Evolutionary conservation across 2,797 vertebrate genomes (phyloP).

Genomic region (Neosalanx taihuensis): DNA sequence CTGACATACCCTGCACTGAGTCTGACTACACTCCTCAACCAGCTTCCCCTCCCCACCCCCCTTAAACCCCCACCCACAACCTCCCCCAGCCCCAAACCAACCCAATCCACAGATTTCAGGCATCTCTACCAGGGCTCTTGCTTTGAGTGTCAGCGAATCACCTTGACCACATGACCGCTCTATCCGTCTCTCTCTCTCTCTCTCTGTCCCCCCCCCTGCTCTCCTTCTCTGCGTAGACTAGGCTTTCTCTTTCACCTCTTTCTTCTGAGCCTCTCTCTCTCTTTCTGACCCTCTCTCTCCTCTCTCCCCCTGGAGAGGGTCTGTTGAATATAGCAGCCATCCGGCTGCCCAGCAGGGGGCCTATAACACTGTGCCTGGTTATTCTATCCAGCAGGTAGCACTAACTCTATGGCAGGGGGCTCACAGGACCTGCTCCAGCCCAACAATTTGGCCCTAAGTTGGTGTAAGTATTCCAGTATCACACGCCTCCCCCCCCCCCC

Average conservation of each 20-base stretch:
- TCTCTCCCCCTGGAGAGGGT: conserved; percentile 48
- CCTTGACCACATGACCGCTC: not conserved
- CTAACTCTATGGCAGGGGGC: conserved; percentile 80
- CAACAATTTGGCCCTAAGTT: conserved; percentile 85
- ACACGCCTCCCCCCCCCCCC: conserved; percentile 52
- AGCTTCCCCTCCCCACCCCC: conserved; percentile 29
- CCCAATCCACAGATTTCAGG: conserved; percentile 21
- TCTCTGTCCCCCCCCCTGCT: no score
- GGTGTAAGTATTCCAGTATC: conserved; percentile 78
- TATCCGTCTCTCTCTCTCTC: not conserved
- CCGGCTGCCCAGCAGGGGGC: conserved; percentile 49
- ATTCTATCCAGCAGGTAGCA: conserved; percentile 82
- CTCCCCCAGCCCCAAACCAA: conserved; percentile 1
- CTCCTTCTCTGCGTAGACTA: conserved; percentile 20
- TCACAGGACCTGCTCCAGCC: conserved; percentile 83
- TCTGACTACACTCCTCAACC: not conserved
- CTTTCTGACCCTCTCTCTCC: conserved; percentile 29
- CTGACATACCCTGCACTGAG: no score
- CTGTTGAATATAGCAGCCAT: conserved; percentile 53
- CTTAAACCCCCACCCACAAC: conserved; percentile 6
- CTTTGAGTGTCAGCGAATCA: no score
- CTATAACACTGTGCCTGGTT: conserved; percentile 81
- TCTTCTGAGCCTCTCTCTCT: conserved; percentile 31
- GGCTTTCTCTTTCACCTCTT: conserved; percentile 21
- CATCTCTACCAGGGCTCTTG: no score